Evolutionary conservation across 2,888 invertebrate species (phyloP).

Genomic region (Lithophane socia): DNA sequence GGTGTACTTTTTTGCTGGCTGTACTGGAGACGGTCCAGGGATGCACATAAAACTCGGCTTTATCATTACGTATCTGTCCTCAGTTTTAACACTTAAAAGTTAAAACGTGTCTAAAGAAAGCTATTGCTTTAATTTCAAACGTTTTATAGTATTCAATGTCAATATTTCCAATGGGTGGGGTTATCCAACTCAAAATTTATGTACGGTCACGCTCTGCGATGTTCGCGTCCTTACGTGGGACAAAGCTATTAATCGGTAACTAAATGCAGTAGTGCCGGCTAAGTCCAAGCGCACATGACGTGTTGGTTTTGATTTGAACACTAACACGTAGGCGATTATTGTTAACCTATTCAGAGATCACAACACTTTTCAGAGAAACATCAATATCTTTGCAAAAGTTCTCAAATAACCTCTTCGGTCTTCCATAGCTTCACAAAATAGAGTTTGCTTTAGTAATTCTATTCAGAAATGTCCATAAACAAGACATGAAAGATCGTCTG

Average conservation of each 20-base stretch:
- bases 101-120: constrained; percentile 64
- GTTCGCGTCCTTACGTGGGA: constrained; percentile 36
- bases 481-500: background rate
- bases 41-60: constrained; percentile 83
- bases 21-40: constrained; percentile 74
- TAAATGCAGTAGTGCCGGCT: constrained; percentile 56
- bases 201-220: constrained; percentile 57
- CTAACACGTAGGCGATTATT: background rate
- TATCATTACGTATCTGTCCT: constrained; percentile 82
- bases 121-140: constrained; percentile 66
- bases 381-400: background rate
- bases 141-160: constrained; percentile 65
- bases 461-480: constrained; percentile 13
- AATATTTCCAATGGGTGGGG: constrained; percentile 57
- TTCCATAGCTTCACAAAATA: background rate
- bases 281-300: constrained; percentile 18
- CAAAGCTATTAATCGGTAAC: constrained; percentile 55
- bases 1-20: constrained; percentile 86
- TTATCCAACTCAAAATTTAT: constrained; percentile 58
- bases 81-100: constrained; percentile 59
- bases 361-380: constrained; percentile 29
- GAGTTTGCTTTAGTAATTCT: background rate
- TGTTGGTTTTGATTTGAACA: constrained; percentile 36
- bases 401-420: background rate
- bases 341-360: constrained; percentile 10